Evolutionary conservation across 2,888 invertebrate species (phyloP), one percentile per base, ranked within the genome.

Genomic region (Crocallis elinguaria): DNA sequence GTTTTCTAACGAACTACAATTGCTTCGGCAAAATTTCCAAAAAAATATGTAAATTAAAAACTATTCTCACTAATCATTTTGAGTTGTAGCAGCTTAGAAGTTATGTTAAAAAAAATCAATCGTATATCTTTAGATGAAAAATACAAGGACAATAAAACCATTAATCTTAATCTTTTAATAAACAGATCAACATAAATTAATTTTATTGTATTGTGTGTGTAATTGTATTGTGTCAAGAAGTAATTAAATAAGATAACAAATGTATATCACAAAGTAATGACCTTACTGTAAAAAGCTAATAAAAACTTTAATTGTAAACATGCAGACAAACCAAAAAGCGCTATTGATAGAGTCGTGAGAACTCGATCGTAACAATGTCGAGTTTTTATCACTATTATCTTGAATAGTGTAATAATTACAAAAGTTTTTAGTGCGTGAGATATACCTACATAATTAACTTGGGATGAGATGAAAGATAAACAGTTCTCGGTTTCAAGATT

Each of bases 301-400:
- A 32, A 39, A 25, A 45, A 42, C 39, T 39, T 41, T 29, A 23
- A 48, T 57, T 50, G 27, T 49, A 19, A 25, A 43, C 46, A 49
- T 2, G 33, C 49, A 57, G 52, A 50, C 52, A 42, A 8, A 56
- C 43, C n/a, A 62, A 62, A 62, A 57, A 62, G 43, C n/a, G 32
- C 21, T 16, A 12, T 49, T 12, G 23, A 49, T 41, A 48, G 23
- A 46, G 36, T 52, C 60, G 57, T 60, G 62, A 32, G 62, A 62
- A 60, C 14, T 32, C 27, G 9, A 23, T 29, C 11, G 2, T 6
- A 25, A 46, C 52, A 52, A 52, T 52, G 30, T 30, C 17, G 12
- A 44, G 17, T 45, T 52, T 38, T 41, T 46, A 37, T 49, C 25
- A 29, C 33, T 32, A 0, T 27, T 49, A 48, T 37, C 52, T 41